Conservation (phyloP, 2,797 vertebrate species). For the Eleutherodactylus coqui region DNA sequence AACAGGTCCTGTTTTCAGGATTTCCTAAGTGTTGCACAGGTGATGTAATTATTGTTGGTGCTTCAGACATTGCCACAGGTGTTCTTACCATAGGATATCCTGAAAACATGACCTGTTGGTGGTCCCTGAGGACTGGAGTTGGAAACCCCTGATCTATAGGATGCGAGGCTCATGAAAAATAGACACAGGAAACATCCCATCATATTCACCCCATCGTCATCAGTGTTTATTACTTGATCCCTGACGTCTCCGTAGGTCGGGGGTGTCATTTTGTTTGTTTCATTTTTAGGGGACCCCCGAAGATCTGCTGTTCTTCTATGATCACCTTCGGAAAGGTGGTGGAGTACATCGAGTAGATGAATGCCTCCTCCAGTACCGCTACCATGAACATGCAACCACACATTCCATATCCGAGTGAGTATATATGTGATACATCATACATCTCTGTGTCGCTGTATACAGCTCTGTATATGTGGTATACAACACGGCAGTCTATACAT, state of each 20-base stretch:
- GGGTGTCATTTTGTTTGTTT: neutral
- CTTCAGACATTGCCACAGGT: too few relatives aligned
- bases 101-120: too few relatives aligned
- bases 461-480: neutral
- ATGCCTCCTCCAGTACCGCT: constrained; percentile 87
- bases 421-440: neutral
- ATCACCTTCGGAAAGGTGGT: constrained; percentile 84
- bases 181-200: too few relatives aligned
- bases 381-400: constrained; percentile 84
- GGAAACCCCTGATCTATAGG: too few relatives aligned
- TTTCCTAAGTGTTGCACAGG: too few relatives aligned
- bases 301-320: constrained; percentile 92
- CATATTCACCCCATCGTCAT: too few relatives aligned
- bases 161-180: too few relatives aligned
- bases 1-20: too few relatives aligned
- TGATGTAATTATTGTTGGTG: too few relatives aligned
- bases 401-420: constrained; percentile 88
- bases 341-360: constrained; percentile 79
- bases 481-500: too few relatives aligned
- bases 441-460: neutral
- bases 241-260: neutral
- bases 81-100: too few relatives aligned
- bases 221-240: neutral
- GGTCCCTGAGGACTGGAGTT: too few relatives aligned
- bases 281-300: constrained; percentile 87